phyloP scores from a whole-genome alignment of 37 sponge, comb jelly and placozoan species.

The Cladorhizidae sp. region DNA sequence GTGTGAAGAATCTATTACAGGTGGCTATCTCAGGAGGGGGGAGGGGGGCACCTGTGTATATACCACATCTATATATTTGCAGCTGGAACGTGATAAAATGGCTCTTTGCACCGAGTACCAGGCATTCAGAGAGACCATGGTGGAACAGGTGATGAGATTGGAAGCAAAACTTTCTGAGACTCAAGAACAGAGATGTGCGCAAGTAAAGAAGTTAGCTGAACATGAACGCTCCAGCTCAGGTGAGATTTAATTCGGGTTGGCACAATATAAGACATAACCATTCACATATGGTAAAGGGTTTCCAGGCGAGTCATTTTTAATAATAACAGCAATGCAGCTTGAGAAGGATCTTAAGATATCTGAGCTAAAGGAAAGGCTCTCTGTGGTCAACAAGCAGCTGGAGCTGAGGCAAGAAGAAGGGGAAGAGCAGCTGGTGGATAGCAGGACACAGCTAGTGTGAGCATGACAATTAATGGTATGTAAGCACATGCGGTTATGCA shows the following conservation, averaged over 20 bases:
- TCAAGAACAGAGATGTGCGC: neutral
- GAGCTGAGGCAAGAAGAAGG: neutral
- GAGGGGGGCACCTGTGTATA: too few species aligned
- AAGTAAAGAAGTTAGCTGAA: slow-evolving; percentile 10
- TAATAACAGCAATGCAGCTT: neutral
- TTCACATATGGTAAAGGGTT: too few species aligned
- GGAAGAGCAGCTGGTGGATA: neutral
- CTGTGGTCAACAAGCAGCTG: neutral
- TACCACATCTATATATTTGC: neutral
- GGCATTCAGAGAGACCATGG: neutral
- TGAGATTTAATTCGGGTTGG: neutral
- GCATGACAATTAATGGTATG: too few species aligned
- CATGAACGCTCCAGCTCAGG: neutral
- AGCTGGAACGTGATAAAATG: slow-evolving; percentile 12
- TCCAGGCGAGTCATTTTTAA: too few species aligned
- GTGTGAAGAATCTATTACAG: neutral
- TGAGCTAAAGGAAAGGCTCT: slow-evolving; percentile 4
- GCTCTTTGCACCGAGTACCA: neutral
- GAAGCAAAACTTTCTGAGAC: neutral
- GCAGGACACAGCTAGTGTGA: neutral
- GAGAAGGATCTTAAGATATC: neutral
- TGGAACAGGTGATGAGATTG: neutral
- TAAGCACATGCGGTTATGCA: too few species aligned
- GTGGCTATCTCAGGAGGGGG: neutral
- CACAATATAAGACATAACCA: too few species aligned